Evolutionary conservation across 92 coral and sea anemone genomes (phyloP).

Genomic region (Montipora capitata): DNA sequence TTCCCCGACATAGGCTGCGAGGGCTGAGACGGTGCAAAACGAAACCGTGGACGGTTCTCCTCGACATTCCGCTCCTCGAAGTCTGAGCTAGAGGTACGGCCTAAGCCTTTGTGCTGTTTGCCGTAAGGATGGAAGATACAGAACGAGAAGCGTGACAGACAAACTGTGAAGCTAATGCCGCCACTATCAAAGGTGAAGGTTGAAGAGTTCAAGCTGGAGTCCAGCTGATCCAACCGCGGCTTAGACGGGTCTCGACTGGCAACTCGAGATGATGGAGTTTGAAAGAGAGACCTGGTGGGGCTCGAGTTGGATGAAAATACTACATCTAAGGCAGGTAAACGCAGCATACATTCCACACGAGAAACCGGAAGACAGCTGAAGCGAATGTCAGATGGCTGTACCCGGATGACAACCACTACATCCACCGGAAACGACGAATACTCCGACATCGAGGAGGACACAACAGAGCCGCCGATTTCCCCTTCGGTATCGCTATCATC

Average conservation of each 20-base stretch:
- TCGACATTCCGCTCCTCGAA: conserved; percentile 64
- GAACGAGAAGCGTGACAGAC: conserved; percentile 96
- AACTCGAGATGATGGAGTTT: conserved; percentile 49
- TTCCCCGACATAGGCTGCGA: conserved; percentile 97
- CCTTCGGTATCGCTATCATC: conserved; percentile 87
- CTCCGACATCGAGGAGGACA: conserved; percentile 98
- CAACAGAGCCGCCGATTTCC: conserved; percentile 89
- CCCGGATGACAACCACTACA: conserved; percentile 94
- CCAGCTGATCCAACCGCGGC: conserved; percentile 53
- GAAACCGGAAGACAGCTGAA: conserved; percentile 97
- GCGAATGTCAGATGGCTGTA: conserved; percentile 97
- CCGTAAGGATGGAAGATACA: conserved; percentile 98
- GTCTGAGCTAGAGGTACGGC: conserved; percentile 80
- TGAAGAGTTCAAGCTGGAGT: conserved; percentile 49
- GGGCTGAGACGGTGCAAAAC: conserved; percentile 82
- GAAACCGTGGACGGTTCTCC: conserved; percentile 78
- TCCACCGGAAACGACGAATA: conserved; percentile 96
- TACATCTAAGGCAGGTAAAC: conserved; percentile 94
- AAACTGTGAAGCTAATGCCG: conserved; percentile 96
- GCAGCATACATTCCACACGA: conserved; percentile 98
- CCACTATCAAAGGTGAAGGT: conserved; percentile 89
- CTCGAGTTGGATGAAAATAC: conserved; percentile 98
- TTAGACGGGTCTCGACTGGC: conserved; percentile 57
- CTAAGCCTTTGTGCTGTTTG: conserved; percentile 87
- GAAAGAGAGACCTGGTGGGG: conserved; percentile 81